A percentile compares a stretch with the other conserved stretches of the same genome.
phyloP scores from a whole-genome alignment of 2,797 vertebrate genomes.

The Arremon aurantiirostris region DNA sequence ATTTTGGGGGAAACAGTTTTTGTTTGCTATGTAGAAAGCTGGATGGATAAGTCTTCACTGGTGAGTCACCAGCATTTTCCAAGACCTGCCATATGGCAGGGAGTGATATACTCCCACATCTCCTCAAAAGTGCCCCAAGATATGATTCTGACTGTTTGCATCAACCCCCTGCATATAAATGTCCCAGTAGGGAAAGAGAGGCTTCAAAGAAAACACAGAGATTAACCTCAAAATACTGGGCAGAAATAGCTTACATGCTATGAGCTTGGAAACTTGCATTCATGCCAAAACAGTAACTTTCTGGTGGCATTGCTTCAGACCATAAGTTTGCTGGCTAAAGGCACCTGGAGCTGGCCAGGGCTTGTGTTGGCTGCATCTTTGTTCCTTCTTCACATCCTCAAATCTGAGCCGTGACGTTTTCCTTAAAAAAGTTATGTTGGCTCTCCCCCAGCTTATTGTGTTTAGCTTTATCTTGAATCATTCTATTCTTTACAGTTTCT shows the following conservation, averaged over 20 bases:
- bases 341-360: background rate
- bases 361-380: background rate
- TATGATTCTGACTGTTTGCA: background rate
- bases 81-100: background rate
- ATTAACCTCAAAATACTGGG: background rate
- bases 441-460: background rate
- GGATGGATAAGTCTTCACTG: background rate
- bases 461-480: background rate
- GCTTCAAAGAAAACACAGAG: background rate
- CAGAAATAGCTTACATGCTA: background rate
- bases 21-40: background rate
- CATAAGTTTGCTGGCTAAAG: background rate
- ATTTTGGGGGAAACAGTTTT: rapidly evolving
- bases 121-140: background rate
- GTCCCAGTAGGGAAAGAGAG: background rate
- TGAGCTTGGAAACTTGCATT: background rate
- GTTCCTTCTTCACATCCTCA: background rate
- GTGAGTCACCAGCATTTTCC: background rate
- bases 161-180: background rate
- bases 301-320: background rate
- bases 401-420: background rate
- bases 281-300: background rate
- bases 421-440: background rate
- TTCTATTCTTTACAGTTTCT: background rate
- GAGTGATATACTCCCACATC: background rate